Percentiles rank a stretch among this genome's conserved stretches.
phyloP scores from a whole-genome alignment of 2,888 invertebrate genomes.

The Bombylius discolor region DNA sequence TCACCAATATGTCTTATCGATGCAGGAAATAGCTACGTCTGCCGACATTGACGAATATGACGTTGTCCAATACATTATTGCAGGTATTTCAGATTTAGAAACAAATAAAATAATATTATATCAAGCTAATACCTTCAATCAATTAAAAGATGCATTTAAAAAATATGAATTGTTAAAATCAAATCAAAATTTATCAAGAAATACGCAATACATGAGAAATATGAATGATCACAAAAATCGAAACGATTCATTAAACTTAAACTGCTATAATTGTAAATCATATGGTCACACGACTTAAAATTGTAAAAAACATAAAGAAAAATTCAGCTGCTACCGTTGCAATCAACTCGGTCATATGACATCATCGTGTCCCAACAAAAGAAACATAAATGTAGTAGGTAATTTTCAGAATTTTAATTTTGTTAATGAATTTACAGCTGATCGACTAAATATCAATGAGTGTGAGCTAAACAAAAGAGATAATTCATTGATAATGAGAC shows the following conservation, averaged over 20 bases:
- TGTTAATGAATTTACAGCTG: no score
- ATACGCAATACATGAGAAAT: no score
- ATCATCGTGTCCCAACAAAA: no score
- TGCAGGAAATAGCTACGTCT: not conserved
- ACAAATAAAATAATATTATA: conserved; percentile 2
- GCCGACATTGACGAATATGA: not conserved
- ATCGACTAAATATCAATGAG: no score
- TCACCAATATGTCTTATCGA: not conserved
- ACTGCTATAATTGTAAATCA: conserved; percentile 1
- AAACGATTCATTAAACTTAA: not conserved
- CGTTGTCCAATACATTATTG: conserved; percentile 2
- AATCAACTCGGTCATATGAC: no score
- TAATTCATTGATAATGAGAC: no score
- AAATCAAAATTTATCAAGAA: not conserved
- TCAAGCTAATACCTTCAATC: not conserved
- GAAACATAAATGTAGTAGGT: no score
- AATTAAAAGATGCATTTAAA: no score
- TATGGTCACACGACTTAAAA: not conserved
- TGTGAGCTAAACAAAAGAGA: no score
- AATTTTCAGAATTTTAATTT: no score
- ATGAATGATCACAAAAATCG: no score
- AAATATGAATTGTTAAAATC: not conserved
- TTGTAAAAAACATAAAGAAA: not conserved
- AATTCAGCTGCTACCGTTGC: not conserved
- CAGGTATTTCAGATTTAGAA: not conserved